Base-by-base conservation (phyloP, 2,113 vertebrate species). In the Xiphophorus couchianus region DNA sequence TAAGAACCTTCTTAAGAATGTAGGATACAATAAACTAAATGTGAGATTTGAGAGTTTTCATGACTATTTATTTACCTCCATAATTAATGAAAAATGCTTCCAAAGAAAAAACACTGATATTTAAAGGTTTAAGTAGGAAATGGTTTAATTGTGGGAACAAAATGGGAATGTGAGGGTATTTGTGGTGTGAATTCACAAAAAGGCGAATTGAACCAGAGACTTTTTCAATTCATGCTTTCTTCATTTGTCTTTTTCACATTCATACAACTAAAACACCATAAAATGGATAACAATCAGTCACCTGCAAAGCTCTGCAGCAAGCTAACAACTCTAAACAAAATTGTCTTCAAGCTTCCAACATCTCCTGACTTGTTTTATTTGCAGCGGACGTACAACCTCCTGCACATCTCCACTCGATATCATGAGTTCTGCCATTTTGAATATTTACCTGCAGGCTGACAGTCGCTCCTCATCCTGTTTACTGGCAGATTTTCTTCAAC, bases 391-490 rank as follows among this genome's bases (percentile, higher is more conserved):
- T 66, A 37, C 42, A 69, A 17, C 7, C 22, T 25, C 25, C 10
- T 58, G 22, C 17, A 35, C 51, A 69, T 65, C 9, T 73, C 28
- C 22, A 62, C 66, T 61, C 66, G 27, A 31, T 14, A 60, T 71
- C 5, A 8, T 64, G 1, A 11, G 66, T 76, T 39, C 60, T 39
- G 9, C 39, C 35, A 9, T 74, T 58, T 73, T 29, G 30, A 69
- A 76, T 73, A 84, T 81, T 81, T 81, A 92, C 91, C 90, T 90
- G 84, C 62, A 68, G 81, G 68, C 61, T 66, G 72, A 75, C 44
- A 28, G 86, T 5, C 66, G 73, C 70, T 69, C 77, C 27, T 82
- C 77, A 4, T 80, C 73, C 58, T 76, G 44, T 66, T 78, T 63
- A 83, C 64, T 71, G 69, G 64, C 71, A 48, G 33, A 77, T 79